Percentiles rank a stretch among this genome's conserved stretches.
phyloP scores from a whole-genome alignment of 2,888 invertebrate genomes.

The Drepanosiphum platanoidis region DNA sequence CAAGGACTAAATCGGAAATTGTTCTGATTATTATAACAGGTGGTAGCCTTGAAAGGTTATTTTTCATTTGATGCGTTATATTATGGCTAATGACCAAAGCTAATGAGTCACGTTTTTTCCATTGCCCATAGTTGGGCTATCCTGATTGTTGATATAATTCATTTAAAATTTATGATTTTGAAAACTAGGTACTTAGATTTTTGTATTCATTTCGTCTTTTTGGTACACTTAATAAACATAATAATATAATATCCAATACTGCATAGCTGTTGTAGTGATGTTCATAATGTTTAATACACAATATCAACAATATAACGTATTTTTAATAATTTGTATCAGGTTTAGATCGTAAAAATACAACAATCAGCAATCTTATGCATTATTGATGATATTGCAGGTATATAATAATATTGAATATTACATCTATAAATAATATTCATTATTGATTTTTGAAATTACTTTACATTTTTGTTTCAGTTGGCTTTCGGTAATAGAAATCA shows the following conservation, averaged over 20 bases:
- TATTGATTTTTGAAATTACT: slow-evolving; percentile 14
- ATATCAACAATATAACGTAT: background rate
- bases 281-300: background rate
- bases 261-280: background rate
- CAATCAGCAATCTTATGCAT: background rate
- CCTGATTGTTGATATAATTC: slow-evolving; percentile 18
- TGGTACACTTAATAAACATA: background rate
- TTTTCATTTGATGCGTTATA: slow-evolving; percentile 26
- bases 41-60: slow-evolving; percentile 37
- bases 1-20: slow-evolving; percentile 38
- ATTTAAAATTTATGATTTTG: slow-evolving; percentile 28
- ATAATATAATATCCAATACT: slow-evolving; percentile 2
- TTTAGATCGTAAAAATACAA: background rate
- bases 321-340: background rate
- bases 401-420: slow-evolving; percentile 8
- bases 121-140: background rate
- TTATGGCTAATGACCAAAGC: slow-evolving; percentile 30
- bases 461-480: background rate
- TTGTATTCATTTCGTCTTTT: background rate
- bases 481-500: background rate
- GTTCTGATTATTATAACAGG: slow-evolving; percentile 35
- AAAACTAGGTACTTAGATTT: background rate
- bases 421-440: background rate
- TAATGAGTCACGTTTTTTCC: slow-evolving; percentile 54
- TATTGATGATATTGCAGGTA: background rate